These are phyloP conservation scores for Dusona sp. DNA, from an alignment of 2,888 invertebrate genomes.

Conservation along the genomic window DNA sequence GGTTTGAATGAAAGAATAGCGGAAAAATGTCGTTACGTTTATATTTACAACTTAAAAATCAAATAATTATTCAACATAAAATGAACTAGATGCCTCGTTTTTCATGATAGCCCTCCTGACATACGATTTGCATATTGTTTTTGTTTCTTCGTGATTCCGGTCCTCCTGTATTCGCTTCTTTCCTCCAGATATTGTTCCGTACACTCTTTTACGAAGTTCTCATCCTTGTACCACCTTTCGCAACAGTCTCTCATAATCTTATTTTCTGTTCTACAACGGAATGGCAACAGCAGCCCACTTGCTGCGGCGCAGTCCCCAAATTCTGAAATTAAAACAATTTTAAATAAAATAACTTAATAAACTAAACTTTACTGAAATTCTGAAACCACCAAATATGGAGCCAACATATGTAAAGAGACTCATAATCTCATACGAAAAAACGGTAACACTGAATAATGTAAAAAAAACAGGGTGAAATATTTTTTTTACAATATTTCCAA, in stretches of 20 bases:
- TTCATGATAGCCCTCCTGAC: conserved; percentile 9
- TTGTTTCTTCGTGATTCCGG: conserved; percentile 87
- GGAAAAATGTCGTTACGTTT: conserved; percentile 20
- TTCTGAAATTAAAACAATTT: conserved; percentile 76
- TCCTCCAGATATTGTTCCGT: conserved; percentile 92
- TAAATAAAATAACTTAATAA: not conserved
- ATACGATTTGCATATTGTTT: conserved; percentile 57
- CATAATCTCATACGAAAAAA: no score
- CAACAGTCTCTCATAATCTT: conserved; percentile 89
- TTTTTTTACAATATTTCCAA: not conserved
- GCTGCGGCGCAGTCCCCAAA: conserved; percentile 88
- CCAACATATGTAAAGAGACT: no score
- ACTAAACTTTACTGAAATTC: no score
- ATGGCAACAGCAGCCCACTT: conserved; percentile 89
- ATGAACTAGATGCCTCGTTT: conserved; percentile 11
- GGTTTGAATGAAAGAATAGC: not conserved
- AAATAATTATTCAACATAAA: conserved; percentile 25
- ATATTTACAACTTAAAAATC: conserved; percentile 42
- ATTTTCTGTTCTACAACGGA: conserved; percentile 91
- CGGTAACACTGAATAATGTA: no score
- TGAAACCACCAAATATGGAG: no score
- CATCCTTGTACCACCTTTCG: conserved; percentile 91
- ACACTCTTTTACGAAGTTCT: conserved; percentile 90
- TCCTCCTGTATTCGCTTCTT: conserved; percentile 92
- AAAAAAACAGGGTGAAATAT: no score